A percentile compares a stretch with the other conserved stretches of the same genome.
phyloP scores from a whole-genome alignment of 2,888 invertebrate genomes.

The Eurois occulta region DNA sequence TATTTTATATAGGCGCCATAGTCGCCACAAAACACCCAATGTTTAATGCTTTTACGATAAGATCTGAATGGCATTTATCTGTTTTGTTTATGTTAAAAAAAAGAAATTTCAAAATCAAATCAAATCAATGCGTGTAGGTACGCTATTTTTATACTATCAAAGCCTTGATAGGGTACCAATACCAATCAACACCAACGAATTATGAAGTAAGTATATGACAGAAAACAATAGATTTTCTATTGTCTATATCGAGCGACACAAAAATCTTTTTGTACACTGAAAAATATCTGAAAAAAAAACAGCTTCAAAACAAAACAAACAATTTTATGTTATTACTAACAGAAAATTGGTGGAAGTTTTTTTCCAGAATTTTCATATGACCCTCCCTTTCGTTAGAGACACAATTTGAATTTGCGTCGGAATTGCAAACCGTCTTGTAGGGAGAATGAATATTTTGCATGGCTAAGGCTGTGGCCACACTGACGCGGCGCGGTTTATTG shows the following conservation, averaged over 20 bases:
- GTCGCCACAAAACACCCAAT: no score
- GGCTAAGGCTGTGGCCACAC: conserved; percentile 20
- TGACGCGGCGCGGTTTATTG: background rate
- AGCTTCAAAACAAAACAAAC: conserved; percentile 35
- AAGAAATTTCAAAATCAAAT: no score
- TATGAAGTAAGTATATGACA: background rate
- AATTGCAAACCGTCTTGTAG: conserved; percentile 62
- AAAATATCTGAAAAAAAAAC: background rate
- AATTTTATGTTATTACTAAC: conserved; percentile 39
- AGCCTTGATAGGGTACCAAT: background rate
- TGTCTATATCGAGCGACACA: background rate
- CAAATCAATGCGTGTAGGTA: background rate
- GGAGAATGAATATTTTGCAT: conserved; percentile 62
- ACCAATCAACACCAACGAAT: background rate
- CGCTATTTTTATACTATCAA: no score
- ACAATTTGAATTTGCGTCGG: conserved; percentile 70
- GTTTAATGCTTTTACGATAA: no score
- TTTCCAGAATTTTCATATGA: conserved; percentile 58
- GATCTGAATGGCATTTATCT: no score
- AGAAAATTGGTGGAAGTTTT: conserved; percentile 43
- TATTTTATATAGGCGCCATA: no score
- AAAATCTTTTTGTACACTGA: background rate
- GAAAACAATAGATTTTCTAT: background rate
- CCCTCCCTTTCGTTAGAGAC: conserved; percentile 57
- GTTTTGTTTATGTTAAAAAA: no score